Conservation (phyloP, 1,140 invertebrate species). For the Epicauta chinensis region DNA sequence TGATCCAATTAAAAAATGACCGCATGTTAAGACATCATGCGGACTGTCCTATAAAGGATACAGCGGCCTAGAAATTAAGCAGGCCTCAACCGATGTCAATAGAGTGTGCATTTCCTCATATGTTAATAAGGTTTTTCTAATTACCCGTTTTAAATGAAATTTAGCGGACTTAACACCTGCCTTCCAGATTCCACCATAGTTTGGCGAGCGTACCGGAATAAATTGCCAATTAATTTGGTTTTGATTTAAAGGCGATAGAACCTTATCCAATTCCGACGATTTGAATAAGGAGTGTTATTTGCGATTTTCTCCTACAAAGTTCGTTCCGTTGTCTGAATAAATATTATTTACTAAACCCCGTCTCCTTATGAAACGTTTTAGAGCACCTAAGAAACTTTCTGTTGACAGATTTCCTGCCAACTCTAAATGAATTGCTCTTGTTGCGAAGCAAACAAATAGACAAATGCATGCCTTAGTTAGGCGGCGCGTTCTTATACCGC, state of each 20-base stretch:
- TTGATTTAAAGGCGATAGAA: no score
- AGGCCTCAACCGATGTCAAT: not conserved
- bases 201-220: slow-evolving; percentile 38
- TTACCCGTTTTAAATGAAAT: slow-evolving; percentile 30
- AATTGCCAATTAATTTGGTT: slow-evolving; percentile 34
- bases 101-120: no score
- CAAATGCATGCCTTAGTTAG: slow-evolving; percentile 26
- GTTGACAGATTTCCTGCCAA: not conserved
- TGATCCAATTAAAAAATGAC: no score
- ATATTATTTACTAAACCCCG: not conserved
- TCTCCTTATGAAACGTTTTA: slow-evolving; percentile 9
- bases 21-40: slow-evolving; percentile 27
- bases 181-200: slow-evolving; percentile 45
- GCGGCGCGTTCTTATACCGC: slow-evolving; percentile 21
- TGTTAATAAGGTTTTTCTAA: not conserved
- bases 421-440: slow-evolving; percentile 32
- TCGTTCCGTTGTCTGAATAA: slow-evolving; percentile 17
- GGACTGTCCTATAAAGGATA: not conserved
- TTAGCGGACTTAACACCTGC: slow-evolving; percentile 41
- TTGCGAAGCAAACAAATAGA: slow-evolving; percentile 10
- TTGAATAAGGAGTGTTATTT: slow-evolving; percentile 1
- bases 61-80: not conserved
- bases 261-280: not conserved
- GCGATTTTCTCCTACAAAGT: slow-evolving; percentile 9
- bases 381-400: not conserved